Evolutionary conservation across 2,888 invertebrate genomes (phyloP).

Genomic region (Meliscaeva auricollis): DNA sequence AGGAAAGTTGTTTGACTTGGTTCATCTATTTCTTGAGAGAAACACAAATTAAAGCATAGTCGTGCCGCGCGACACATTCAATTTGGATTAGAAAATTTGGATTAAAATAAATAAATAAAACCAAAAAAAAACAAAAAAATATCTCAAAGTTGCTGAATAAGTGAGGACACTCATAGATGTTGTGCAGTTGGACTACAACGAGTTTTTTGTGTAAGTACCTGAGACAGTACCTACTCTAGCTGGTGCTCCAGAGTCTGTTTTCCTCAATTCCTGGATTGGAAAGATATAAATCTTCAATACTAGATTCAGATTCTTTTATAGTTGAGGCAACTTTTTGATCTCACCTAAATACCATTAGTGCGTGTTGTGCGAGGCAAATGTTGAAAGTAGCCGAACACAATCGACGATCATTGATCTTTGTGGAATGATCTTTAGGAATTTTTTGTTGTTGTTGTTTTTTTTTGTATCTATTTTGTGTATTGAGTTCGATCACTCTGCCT

Average conservation of each 20-base stretch:
- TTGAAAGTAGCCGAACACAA: slow-evolving; percentile 46
- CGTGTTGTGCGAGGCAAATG: neutral
- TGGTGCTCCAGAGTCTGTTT: neutral
- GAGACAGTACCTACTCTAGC: neutral
- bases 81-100: slow-evolving; percentile 68
- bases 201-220: slow-evolving; percentile 59
- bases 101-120: too few relatives aligned
- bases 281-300: neutral
- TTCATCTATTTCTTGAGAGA: neutral
- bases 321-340: slow-evolving; percentile 10
- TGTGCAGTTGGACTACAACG: slow-evolving; percentile 28
- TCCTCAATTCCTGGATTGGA: neutral
- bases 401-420: slow-evolving; percentile 61
- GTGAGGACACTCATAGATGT: neutral
- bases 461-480: neutral
- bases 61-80: slow-evolving; percentile 35
- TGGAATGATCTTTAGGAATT: slow-evolving; percentile 37
- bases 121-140: neutral
- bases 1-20: slow-evolving; percentile 73
- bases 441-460: neutral
- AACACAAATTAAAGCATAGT: slow-evolving; percentile 18
- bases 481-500: slow-evolving; percentile 1
- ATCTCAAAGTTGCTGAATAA: slow-evolving; percentile 21
- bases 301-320: neutral
- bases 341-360: slow-evolving; percentile 45